A percentile compares a stretch with the other conserved stretches of the same genome.
These are phyloP conservation scores for Micropterix aruncella DNA, from an alignment of 2,888 invertebrate species.

Conservation along the genomic window DNA sequence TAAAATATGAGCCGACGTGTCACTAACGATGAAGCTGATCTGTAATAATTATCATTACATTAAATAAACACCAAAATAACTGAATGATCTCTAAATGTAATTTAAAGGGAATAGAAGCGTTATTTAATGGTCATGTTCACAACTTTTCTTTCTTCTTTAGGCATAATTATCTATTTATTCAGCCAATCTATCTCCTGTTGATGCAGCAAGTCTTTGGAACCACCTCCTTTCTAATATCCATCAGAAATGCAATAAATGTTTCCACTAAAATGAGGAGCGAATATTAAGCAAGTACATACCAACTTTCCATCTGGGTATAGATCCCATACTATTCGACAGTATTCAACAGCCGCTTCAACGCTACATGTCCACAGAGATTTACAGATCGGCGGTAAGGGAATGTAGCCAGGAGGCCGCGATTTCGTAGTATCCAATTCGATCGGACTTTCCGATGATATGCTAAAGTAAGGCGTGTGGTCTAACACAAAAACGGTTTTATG, in stretches of 20 bases:
- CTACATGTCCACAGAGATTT: slow-evolving; percentile 95
- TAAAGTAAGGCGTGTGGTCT: slow-evolving; percentile 88
- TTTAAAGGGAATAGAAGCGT: too few species aligned
- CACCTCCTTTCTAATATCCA: too few species aligned
- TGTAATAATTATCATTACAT: slow-evolving; percentile 31
- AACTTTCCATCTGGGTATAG: slow-evolving; percentile 85
- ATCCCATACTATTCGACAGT: slow-evolving; percentile 94
- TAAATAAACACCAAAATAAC: slow-evolving; percentile 6
- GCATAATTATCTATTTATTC: too few species aligned
- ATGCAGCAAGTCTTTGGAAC: too few species aligned
- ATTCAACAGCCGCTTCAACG: slow-evolving; percentile 90
- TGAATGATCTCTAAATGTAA: too few species aligned
- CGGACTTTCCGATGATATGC: slow-evolving; percentile 66
- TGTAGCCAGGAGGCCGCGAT: slow-evolving; percentile 52
- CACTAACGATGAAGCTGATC: slow-evolving; percentile 79
- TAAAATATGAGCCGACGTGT: slow-evolving; percentile 69
- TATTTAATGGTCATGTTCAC: too few species aligned
- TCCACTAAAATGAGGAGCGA: too few species aligned
- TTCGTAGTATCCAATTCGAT: slow-evolving; percentile 72
- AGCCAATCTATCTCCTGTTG: too few species aligned
- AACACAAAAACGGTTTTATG: slow-evolving; percentile 95
- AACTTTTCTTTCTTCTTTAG: too few species aligned
- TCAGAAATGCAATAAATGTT: too few species aligned
- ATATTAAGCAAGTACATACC: too few species aligned
- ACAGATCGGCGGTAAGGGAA: slow-evolving; percentile 69